Conservation (phyloP, 2,113 vertebrate genomes). For the Orycteropus afer region DNA sequence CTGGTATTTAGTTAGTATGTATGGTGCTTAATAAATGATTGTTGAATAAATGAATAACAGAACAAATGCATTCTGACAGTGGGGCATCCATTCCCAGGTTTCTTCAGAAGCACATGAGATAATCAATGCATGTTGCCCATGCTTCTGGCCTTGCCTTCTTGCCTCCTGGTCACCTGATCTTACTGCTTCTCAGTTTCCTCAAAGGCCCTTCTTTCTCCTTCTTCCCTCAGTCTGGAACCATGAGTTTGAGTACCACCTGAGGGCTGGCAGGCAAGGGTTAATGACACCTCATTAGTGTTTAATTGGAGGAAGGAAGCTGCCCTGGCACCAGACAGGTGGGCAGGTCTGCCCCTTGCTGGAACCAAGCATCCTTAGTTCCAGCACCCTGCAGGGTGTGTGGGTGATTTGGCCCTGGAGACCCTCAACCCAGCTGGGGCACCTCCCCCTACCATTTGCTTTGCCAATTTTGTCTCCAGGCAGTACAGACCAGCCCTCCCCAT, state of each 20-base stretch:
- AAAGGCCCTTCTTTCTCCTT: background rate
- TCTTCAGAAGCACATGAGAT: background rate
- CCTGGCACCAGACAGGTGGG: constrained; percentile 78
- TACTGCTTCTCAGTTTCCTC: background rate
- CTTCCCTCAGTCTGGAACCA: background rate
- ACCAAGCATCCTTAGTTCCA: constrained; percentile 43
- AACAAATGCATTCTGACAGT: background rate
- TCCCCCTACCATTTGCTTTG: constrained; percentile 60
- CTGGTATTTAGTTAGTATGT: constrained; percentile 4
- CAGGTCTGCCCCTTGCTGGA: constrained; percentile 66
- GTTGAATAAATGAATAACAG: background rate
- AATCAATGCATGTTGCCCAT: rapidly evolving
- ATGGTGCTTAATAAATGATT: constrained; percentile 33
- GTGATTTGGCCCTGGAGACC: constrained; percentile 76
- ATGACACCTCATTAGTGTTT: constrained; percentile 78
- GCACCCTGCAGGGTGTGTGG: constrained; percentile 54
- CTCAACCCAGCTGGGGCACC: constrained; percentile 52
- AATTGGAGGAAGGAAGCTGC: constrained; percentile 77
- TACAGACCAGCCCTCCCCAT: constrained; percentile 66
- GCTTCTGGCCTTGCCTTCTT: background rate
- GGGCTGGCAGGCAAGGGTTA: constrained; percentile 74
- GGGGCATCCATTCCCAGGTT: background rate
- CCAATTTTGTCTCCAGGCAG: constrained; percentile 66
- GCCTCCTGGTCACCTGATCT: background rate
- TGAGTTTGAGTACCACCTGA: constrained; percentile 42